A percentile compares a stretch with the other conserved stretches of the same genome.
Conservation (phyloP, 2,113 vertebrate genomes). For the Todiramphus saurophagus region DNA sequence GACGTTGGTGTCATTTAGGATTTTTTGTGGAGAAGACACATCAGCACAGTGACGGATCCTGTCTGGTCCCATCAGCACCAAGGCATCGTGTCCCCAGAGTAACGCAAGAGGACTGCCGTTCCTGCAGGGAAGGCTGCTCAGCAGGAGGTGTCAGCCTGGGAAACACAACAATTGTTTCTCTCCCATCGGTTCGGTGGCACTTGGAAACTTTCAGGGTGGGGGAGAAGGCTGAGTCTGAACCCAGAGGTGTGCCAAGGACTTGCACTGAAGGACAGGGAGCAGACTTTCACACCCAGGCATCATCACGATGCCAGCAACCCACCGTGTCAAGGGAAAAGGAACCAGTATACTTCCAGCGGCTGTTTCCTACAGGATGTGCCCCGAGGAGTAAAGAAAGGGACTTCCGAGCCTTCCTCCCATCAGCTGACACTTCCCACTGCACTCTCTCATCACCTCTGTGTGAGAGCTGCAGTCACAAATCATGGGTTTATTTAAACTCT, state of each 20-base stretch:
- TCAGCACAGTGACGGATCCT: slow-evolving; percentile 53
- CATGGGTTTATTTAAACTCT: background rate
- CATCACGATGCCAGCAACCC: fast-evolving
- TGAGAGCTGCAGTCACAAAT: background rate
- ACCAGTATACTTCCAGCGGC: background rate
- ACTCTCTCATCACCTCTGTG: background rate
- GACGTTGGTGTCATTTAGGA: slow-evolving; percentile 38
- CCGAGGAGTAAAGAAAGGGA: background rate
- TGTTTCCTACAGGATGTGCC: background rate
- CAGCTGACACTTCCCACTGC: background rate
- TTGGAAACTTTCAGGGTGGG: background rate
- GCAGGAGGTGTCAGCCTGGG: slow-evolving; percentile 52
- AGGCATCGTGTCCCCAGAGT: background rate
- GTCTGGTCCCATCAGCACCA: slow-evolving; percentile 64
- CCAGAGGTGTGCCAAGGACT: slow-evolving; percentile 40
- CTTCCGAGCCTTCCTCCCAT: background rate
- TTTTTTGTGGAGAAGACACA: slow-evolving; percentile 57
- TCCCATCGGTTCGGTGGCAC: background rate
- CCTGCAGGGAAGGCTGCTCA: slow-evolving; percentile 58
- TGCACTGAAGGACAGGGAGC: background rate
- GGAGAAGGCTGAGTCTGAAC: background rate
- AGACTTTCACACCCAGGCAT: background rate
- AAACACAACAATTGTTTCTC: slow-evolving; percentile 45
- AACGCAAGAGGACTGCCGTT: slow-evolving; percentile 19
- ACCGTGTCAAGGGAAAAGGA: background rate